phyloP scores from a whole-genome alignment of 2,888 invertebrate species.

The Caenorhabditis plicata region DNA sequence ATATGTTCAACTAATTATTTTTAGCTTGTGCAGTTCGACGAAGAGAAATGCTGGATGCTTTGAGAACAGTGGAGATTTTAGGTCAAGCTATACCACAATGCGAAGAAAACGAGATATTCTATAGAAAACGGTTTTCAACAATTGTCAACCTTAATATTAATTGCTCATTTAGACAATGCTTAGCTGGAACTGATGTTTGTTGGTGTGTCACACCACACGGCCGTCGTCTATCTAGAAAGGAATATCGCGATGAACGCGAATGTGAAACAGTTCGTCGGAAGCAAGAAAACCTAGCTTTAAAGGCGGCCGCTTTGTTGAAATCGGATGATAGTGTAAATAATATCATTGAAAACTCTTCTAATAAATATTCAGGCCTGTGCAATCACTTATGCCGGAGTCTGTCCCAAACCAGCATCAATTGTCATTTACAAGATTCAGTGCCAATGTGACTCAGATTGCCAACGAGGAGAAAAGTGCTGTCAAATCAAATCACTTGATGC shows the following conservation, averaged over 20 bases:
- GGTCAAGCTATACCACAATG: slow-evolving; percentile 40
- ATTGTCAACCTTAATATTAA: not conserved
- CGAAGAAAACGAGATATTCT: slow-evolving; percentile 26
- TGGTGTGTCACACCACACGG: slow-evolving; percentile 41
- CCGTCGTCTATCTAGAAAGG: slow-evolving; percentile 18
- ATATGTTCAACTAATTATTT: slow-evolving; percentile 8
- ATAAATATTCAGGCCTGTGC: slow-evolving; percentile 16
- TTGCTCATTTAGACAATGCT: slow-evolving; percentile 35
- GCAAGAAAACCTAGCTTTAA: slow-evolving; percentile 28
- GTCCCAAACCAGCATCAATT: slow-evolving; percentile 11
- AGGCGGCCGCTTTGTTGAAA: slow-evolving; percentile 21
- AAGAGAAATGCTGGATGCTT: slow-evolving; percentile 26
- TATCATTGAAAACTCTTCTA: not conserved
- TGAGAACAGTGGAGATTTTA: slow-evolving; percentile 32
- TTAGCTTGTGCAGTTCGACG: slow-evolving; percentile 30
- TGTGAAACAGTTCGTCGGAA: slow-evolving; percentile 33
- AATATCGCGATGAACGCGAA: slow-evolving; percentile 19
- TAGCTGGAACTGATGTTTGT: slow-evolving; percentile 40
- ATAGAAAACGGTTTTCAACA: slow-evolving; percentile 20
- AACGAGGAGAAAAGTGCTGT: slow-evolving; percentile 35
- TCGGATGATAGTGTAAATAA: too few relatives aligned
- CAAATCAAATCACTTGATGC: slow-evolving; percentile 15
- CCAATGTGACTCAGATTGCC: slow-evolving; percentile 42
- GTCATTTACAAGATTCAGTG: slow-evolving; percentile 20
- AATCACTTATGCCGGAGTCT: slow-evolving; percentile 12